phyloP scores from a whole-genome alignment of 2,113 vertebrate species.

The Corvus cornix region DNA sequence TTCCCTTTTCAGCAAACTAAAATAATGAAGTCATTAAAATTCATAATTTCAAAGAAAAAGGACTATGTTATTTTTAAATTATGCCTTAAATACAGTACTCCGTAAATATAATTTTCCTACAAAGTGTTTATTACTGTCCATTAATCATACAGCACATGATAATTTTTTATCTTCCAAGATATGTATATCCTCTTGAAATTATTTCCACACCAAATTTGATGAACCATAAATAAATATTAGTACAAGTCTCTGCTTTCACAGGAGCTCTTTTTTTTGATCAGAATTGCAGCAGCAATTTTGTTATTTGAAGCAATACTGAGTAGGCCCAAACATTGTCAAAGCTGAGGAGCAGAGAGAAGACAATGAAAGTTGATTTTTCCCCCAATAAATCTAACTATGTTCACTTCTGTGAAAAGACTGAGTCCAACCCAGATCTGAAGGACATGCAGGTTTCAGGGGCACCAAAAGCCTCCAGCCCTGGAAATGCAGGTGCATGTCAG shows the following conservation, averaged over 20 bases:
- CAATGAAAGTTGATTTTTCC: neutral
- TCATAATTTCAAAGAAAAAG: conserved; percentile 1
- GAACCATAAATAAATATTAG: neutral
- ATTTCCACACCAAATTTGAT: neutral
- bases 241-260: neutral
- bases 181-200: neutral
- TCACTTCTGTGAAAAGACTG: neutral
- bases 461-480: neutral
- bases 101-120: neutral
- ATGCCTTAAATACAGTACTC: neutral
- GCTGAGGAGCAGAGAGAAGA: neutral
- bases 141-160: neutral
- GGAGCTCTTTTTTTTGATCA: neutral
- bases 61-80: neutral
- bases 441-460: neutral
- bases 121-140: conserved; percentile 40
- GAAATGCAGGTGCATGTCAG: neutral
- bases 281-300: neutral
- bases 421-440: neutral
- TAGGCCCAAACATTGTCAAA: neutral
- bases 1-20: neutral
- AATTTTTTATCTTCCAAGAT: neutral
- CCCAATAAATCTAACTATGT: neutral
- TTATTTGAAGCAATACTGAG: neutral
- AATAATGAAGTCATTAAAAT: conserved; percentile 33